These are phyloP conservation scores for Nephrocerus scutellatus DNA, from an alignment of 2,888 invertebrate genomes.

Conservation along the genomic window DNA sequence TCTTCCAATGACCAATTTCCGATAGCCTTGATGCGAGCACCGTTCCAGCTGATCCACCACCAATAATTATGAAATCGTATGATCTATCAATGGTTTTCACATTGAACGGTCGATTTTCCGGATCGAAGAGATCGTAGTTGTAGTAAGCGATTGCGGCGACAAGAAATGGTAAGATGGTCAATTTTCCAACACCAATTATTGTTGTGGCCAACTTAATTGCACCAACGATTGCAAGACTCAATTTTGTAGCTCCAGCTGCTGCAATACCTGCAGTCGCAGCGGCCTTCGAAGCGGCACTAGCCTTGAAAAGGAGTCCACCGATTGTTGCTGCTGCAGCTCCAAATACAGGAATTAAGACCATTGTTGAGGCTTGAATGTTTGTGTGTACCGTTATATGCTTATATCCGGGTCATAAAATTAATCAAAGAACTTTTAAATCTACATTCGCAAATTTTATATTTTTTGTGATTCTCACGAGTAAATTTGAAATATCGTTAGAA, in stretches of 20 bases:
- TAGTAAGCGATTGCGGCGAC: constrained; percentile 72
- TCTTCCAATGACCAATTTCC: constrained; percentile 70
- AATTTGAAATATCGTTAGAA: constrained; percentile 12
- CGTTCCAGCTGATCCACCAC: constrained; percentile 78
- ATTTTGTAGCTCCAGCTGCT: constrained; percentile 47
- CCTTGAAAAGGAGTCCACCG: constrained; percentile 41
- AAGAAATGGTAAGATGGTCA: constrained; percentile 67
- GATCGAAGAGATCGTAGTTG: constrained; percentile 78
- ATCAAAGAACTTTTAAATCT: constrained; percentile 14
- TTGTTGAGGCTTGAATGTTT: constrained; percentile 14
- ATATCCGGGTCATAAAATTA: constrained; percentile 17
- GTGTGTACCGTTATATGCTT: constrained; percentile 8
- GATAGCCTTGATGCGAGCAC: constrained; percentile 75
- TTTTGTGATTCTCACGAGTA: constrained; percentile 16
- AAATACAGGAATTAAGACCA: constrained; percentile 39
- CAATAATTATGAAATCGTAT: constrained; percentile 78
- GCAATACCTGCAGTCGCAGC: constrained; percentile 38
- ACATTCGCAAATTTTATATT: constrained; percentile 17
- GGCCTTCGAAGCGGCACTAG: constrained; percentile 40
- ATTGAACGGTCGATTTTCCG: constrained; percentile 72
- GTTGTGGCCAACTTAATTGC: constrained; percentile 67
- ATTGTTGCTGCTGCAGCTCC: constrained; percentile 40
- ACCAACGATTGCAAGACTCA: constrained; percentile 49
- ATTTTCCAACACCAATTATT: constrained; percentile 64
- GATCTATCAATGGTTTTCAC: constrained; percentile 58